These are phyloP conservation scores for Ophraella communa DNA, from an alignment of 2,888 invertebrate genomes.

Conservation along the genomic window DNA sequence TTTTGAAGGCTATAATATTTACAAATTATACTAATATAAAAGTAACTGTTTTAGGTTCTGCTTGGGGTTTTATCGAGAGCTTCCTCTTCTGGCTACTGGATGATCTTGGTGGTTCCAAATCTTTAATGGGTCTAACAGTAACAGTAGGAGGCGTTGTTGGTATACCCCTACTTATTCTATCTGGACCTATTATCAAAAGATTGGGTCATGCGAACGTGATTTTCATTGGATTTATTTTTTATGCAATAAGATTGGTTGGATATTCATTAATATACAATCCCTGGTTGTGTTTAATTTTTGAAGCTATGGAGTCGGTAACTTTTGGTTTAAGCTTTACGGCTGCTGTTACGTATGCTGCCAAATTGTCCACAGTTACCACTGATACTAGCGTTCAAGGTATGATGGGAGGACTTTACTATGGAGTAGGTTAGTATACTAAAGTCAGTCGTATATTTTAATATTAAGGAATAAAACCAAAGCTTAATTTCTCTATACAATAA, in stretches of 20 bases:
- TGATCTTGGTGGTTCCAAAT: conserved; percentile 76
- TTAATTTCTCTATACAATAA: too few species aligned
- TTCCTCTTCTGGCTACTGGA: conserved; percentile 82
- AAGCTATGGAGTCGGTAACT: conserved; percentile 79
- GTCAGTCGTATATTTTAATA: neutral
- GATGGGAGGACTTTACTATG: conserved; percentile 80
- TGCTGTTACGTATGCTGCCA: conserved; percentile 78
- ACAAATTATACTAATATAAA: too few species aligned
- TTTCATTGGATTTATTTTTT: conserved; percentile 78
- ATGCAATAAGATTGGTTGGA: conserved; percentile 74
- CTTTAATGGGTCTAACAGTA: conserved; percentile 81
- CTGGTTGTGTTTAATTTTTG: conserved; percentile 77
- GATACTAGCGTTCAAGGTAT: conserved; percentile 79
- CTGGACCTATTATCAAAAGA: conserved; percentile 75
- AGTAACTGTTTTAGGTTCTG: conserved; percentile 69
- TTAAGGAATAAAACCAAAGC: too few species aligned
- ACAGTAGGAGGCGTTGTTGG: conserved; percentile 80
- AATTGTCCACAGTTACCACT: conserved; percentile 74
- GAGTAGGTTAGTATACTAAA: conserved; percentile 66
- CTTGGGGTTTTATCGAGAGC: conserved; percentile 85
- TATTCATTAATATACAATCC: conserved; percentile 79
- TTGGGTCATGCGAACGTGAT: conserved; percentile 80
- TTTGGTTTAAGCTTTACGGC: conserved; percentile 78
- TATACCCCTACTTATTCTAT: conserved; percentile 76
- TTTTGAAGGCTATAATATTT: too few species aligned